These are phyloP conservation scores for Castor canadensis DNA, from an alignment of 2,113 vertebrate species.

Conservation along the genomic window DNA sequence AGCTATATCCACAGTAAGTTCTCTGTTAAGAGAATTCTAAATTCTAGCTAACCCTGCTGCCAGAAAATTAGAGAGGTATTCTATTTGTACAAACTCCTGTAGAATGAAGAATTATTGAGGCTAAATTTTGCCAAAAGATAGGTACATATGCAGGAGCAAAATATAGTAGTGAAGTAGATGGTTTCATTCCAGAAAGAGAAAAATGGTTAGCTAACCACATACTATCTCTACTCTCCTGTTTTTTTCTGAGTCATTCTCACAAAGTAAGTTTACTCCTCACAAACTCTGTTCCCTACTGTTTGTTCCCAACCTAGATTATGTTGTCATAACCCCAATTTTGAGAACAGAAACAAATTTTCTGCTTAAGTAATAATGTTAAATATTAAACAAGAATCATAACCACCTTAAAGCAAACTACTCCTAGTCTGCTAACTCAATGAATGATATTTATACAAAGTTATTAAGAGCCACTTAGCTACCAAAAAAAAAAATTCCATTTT, in stretches of 20 bases:
- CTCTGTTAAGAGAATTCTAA: slow-evolving; percentile 6
- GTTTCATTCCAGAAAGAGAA: neutral
- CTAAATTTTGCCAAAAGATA: neutral
- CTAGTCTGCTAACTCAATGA: slow-evolving; percentile 15
- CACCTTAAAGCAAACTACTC: slow-evolving; percentile 35
- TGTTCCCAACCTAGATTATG: neutral
- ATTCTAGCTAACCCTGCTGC: neutral
- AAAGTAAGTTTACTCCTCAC: neutral
- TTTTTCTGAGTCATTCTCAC: neutral
- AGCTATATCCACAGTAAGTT: neutral
- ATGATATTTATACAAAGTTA: slow-evolving; percentile 22
- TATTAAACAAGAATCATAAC: neutral
- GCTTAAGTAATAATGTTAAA: slow-evolving; percentile 18
- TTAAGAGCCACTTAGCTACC: slow-evolving; percentile 10
- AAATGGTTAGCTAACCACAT: neutral
- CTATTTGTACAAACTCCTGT: slow-evolving; percentile 3
- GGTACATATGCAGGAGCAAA: neutral
- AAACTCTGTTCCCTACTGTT: neutral
- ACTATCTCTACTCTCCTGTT: neutral
- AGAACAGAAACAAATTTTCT: slow-evolving; percentile 38
- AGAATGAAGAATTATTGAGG: neutral
- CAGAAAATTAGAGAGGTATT: slow-evolving; percentile 10
- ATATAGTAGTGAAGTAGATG: slow-evolving; percentile 3
- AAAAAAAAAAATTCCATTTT: neutral
- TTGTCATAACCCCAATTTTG: neutral